Percentiles rank a stretch among this genome's conserved stretches.
Evolutionary conservation across 2,113 vertebrate genomes (phyloP).

Genomic region (Sterna hirundo): DNA sequence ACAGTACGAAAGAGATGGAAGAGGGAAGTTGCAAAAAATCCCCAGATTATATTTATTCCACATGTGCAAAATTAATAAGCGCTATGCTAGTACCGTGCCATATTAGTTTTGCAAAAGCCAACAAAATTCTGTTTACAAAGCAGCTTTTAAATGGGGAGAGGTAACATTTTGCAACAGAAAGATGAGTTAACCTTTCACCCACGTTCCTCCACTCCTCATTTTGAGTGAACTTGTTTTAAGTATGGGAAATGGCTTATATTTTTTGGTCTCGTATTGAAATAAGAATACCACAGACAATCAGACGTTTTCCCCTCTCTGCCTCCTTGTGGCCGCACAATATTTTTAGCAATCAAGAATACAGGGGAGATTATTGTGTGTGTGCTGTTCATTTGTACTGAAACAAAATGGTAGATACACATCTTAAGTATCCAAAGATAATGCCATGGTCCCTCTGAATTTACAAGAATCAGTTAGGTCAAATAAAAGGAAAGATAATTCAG

Average conservation of each 20-base stretch:
- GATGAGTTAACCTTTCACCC: not conserved
- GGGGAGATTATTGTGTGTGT: not conserved
- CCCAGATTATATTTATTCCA: not conserved
- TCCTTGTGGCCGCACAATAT: not conserved
- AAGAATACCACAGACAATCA: not conserved
- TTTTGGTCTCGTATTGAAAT: not conserved
- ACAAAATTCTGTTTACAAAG: not conserved
- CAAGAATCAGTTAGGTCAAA: not conserved
- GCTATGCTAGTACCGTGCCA: not conserved
- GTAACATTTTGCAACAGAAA: not conserved
- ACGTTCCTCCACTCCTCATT: rapidly evolving
- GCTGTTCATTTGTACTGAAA: not conserved
- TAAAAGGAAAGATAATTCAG: not conserved
- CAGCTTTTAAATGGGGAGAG: not conserved
- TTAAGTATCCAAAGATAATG: not conserved
- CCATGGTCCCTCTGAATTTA: not conserved
- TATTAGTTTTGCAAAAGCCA: not conserved
- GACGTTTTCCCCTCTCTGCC: not conserved
- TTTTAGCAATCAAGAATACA: not conserved
- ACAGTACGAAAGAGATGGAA: not conserved
- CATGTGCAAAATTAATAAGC: not conserved
- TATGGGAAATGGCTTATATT: not conserved
- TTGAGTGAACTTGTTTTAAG: not conserved
- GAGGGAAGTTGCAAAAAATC: not conserved
- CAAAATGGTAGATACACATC: not conserved